Base-by-base conservation (phyloP, 2,888 invertebrate genomes). In the Apotomis turbidana region DNA sequence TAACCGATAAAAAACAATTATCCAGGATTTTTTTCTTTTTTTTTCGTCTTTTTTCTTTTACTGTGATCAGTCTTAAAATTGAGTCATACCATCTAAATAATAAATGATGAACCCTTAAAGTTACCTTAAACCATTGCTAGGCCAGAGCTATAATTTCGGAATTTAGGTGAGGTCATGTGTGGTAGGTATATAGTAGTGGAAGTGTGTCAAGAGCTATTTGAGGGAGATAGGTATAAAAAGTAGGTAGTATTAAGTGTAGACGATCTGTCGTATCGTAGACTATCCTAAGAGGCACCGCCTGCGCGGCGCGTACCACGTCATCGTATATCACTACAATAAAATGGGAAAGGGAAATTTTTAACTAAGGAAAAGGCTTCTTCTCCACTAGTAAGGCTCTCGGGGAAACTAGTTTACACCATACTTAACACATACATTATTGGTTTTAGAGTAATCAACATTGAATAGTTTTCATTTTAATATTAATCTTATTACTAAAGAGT, bases 41-140 rank as follows among this genome's bases (percentile, higher is more conserved):
- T 75, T 73, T 55, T 75, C 76, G 80, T 81, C 86, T 87, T 84
- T 81, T 84, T 83, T 76, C 80, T 83, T 88, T 90, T 90, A 84
- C 87, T 88, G 90, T 91, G 89, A 91, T 94, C 94, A 94, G 94
- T 94, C 94, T 94, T 94, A 93, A 93, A 93, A 93, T 94, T 94
- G 93, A 93, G 93, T 94, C 90, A 87, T 93, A 93, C 90, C 86
- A 87, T 91, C 93, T 93, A 91, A 90, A 86, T 90, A 91, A 90
- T 88, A 91, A 90, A 91, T 90, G 87, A 90, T 88, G 88, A 91
- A 88, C 83, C 82, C 91, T 90, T 91, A 91, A 81, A 79, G 75
- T 83, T 85, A 88, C 80, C 84, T 87, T 90, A 90, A 84, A 85
- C 78, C 85, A 84, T 86, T 83, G 81, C 90, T 93, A 93, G 93